These are phyloP conservation scores for Caenorhabditis drosophilae DNA, from an alignment of 2,888 invertebrate genomes.

Conservation along the genomic window DNA sequence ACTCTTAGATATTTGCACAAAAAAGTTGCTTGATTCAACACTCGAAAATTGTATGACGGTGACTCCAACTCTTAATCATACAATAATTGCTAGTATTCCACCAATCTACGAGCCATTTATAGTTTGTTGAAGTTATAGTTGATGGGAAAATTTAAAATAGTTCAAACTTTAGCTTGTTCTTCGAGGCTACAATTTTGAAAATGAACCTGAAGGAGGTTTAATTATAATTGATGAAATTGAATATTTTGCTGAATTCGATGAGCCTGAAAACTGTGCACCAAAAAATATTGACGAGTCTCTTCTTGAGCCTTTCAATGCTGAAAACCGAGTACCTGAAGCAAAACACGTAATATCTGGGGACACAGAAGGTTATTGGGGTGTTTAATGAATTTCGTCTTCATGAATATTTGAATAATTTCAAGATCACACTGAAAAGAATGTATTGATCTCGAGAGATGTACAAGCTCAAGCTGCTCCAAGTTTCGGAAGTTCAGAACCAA, in stretches of 20 bases:
- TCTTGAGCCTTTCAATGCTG: slow-evolving; percentile 25
- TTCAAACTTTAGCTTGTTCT: slow-evolving; percentile 47
- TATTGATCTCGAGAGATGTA: slow-evolving; percentile 23
- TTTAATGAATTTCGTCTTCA: too few species aligned
- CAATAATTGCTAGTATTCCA: slow-evolving; percentile 53
- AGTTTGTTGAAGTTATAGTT: slow-evolving; percentile 19
- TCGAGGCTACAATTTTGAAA: slow-evolving; percentile 54
- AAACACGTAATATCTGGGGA: slow-evolving; percentile 14
- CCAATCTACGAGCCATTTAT: slow-evolving; percentile 54
- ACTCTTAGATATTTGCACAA: slow-evolving; percentile 52
- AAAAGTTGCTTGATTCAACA: slow-evolving; percentile 38
- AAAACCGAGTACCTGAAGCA: background rate
- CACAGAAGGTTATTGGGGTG: too few species aligned
- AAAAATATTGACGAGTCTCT: slow-evolving; percentile 29
- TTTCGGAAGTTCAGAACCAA: slow-evolving; percentile 12
- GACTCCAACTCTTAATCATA: slow-evolving; percentile 48
- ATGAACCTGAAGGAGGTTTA: slow-evolving; percentile 57
- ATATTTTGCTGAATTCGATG: slow-evolving; percentile 51
- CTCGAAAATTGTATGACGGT: slow-evolving; percentile 55
- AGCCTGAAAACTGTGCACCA: slow-evolving; percentile 50
- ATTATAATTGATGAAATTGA: slow-evolving; percentile 54
- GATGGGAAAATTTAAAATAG: background rate
- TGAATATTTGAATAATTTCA: too few species aligned
- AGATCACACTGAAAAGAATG: slow-evolving; percentile 4
- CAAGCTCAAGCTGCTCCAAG: slow-evolving; percentile 27